Base-by-base conservation (phyloP, 2,888 invertebrate species). In the Andrena fulva region DNA sequence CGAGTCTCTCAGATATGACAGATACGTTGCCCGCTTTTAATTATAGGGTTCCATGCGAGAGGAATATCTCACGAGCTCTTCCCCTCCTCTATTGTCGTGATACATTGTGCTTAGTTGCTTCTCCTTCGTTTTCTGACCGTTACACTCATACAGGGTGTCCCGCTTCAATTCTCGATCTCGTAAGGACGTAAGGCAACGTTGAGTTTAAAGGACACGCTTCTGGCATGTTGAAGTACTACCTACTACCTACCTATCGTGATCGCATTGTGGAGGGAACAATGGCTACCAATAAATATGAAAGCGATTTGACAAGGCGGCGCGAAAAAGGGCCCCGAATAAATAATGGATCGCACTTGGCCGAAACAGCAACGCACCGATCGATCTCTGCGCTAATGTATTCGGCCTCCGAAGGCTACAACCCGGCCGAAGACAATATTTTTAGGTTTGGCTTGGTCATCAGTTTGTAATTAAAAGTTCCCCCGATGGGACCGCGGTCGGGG, bases 401-500 rank as follows among this genome's bases (percentile, higher is more conserved):
- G 77, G 80, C 20, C 67, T 79, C 83, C 77, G 81, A 81, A 85
- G 84, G 87, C 87, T 86, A 85, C 87, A 75, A 84, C 77, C 84
- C 81, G 84, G 80, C 86, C 85, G 91, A 92, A 92, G 92, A 93
- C 92, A 92, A 92, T 93, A 93, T 92, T 93, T 93, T 92, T 89
- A 89, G 91, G 90, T 92, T 92, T 91, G 93, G 93, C 92, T 93
- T 92, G 92, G 92, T 93, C 93, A 93, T 93, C 93, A 92, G 92
- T 91, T 93, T 90, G 93, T 93, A 93, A 93, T 93, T 93, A 93
- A 93, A 93, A 93, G 91, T 92, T 72, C 90, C 90, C 89, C 91
- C 90, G 91, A 92, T 90, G 91, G 88, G 90, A 91, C 89, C 88
- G 83, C 82, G 89, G 87, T 83, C 89, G 82, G 87, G 89, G 85